Evolutionary conservation across 2,888 invertebrate species (phyloP), one percentile per base, ranked within the genome.

Genomic region (Drosophila rellima): DNA sequence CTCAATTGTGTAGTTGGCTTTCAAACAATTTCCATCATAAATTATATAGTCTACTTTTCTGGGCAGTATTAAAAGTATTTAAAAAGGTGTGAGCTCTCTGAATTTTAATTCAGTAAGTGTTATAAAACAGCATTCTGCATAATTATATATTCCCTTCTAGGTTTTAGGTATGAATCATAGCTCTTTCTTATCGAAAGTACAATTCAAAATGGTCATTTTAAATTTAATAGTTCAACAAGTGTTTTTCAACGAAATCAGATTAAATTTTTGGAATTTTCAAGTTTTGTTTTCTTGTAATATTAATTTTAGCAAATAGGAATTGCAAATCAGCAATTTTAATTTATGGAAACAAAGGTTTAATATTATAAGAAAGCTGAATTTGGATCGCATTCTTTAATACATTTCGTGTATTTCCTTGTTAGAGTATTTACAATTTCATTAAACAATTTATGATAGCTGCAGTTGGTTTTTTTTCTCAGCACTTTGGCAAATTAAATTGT

Each of bases 401-500:
- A 5, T 1, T 5, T 18, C 0, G 5, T 40, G 5, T 23, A 17
- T 42, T 0, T 5, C 7, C 50, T 33, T 26, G 40, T 45, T 11
- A 79, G 77, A 10, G 72, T 66, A 83, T 83, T 39, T 11, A 8
- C 11, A 18, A 37, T 45, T 59, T 15, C 20, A 18, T 29, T 15
- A 11, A 13, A 26, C 17, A 51, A 42, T 31, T 57, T 68, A 26
- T 40, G n/a, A 33, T n/a, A 13, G 13, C 10, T 3, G 59, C 23
- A 42, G 33, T 54, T 15, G 40, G 57, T 40, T 1, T 57, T 61
- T 76, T 74, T 62, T 74, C 68, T 70, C 68, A 50, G 67, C 74
- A 86, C 78, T 89, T 83, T 82, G 83, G 74, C 79, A 91, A 91
- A 91, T 91, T 90, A 91, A 91, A 90, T 90, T 91, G 89, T 89